These are phyloP conservation scores for Pelobates cultripes DNA, from an alignment of 2,797 vertebrate species.

Conservation along the genomic window DNA sequence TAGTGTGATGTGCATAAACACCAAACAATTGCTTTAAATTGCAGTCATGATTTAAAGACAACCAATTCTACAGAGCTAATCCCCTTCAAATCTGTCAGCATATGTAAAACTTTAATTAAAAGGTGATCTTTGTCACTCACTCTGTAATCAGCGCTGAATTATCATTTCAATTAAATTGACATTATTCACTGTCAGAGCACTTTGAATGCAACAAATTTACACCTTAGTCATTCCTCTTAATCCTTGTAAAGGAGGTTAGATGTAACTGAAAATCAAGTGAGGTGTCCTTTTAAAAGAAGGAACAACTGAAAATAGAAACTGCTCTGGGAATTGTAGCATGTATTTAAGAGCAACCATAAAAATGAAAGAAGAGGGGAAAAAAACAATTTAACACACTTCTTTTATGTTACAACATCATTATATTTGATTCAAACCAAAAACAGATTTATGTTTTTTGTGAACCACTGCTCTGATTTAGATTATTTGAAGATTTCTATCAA, in stretches of 20 bases:
- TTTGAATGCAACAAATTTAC: slow-evolving; percentile 44
- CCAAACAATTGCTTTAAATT: slow-evolving; percentile 49
- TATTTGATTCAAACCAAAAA: background rate
- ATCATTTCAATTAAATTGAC: slow-evolving; percentile 57
- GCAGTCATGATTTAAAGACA: slow-evolving; percentile 51
- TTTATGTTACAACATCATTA: background rate
- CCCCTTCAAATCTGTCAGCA: slow-evolving; percentile 57
- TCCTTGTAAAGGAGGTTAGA: slow-evolving; percentile 24
- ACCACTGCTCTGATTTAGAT: too few relatives aligned
- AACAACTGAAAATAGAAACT: slow-evolving; percentile 3
- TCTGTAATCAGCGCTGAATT: slow-evolving; percentile 55
- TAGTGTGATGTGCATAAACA: slow-evolving; percentile 36
- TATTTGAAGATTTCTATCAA: too few relatives aligned
- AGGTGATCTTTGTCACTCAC: slow-evolving; percentile 53
- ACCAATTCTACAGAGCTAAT: slow-evolving; percentile 41
- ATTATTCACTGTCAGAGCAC: slow-evolving; percentile 36
- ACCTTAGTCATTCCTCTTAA: slow-evolving; percentile 38
- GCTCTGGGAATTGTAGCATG: background rate
- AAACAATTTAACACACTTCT: background rate
- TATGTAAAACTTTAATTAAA: slow-evolving; percentile 61
- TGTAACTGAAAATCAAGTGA: background rate
- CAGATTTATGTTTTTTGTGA: background rate
- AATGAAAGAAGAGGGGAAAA: background rate
- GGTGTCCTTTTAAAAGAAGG: background rate
- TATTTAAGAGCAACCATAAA: slow-evolving; percentile 14